Percentiles rank a stretch among this genome's conserved stretches.
Evolutionary conservation across 2,113 vertebrate species (phyloP).

Genomic region (Eurypyga helias): DNA sequence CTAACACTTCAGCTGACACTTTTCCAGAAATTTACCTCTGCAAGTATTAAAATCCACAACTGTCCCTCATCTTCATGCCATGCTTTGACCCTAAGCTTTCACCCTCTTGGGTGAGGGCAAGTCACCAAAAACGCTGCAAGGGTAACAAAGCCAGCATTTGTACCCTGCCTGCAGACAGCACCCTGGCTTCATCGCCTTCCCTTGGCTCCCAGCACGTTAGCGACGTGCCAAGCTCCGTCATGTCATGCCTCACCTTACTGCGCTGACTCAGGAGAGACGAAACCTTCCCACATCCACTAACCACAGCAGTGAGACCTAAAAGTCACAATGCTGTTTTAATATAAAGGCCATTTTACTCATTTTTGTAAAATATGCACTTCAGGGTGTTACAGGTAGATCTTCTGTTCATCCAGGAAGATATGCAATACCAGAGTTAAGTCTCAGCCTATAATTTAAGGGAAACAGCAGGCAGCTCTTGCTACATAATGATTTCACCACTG

Average conservation of each 20-base stretch:
- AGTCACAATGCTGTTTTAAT: not conserved
- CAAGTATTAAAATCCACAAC: not conserved
- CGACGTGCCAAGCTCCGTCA: rapidly evolving
- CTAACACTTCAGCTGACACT: not conserved
- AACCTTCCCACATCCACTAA: not conserved
- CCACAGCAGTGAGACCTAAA: not conserved
- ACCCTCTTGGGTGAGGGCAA: not conserved
- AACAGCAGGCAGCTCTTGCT: not conserved
- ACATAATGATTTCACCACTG: not conserved
- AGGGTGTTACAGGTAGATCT: not conserved
- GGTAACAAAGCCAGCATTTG: not conserved
- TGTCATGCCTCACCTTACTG: not conserved
- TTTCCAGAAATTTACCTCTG: not conserved
- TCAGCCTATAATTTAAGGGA: not conserved
- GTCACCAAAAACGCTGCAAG: not conserved
- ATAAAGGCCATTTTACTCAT: not conserved
- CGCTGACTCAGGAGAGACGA: not conserved
- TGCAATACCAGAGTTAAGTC: not conserved
- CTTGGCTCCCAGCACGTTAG: not conserved
- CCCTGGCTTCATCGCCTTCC: not conserved
- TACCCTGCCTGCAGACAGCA: not conserved
- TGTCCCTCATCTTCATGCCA: not conserved
- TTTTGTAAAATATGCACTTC: not conserved
- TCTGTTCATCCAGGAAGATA: not conserved
- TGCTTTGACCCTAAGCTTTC: not conserved